Evolutionary conservation across 1,140 invertebrate species (phyloP), one percentile per base, ranked within the genome.

Genomic region (Drosophila sechellia): DNA sequence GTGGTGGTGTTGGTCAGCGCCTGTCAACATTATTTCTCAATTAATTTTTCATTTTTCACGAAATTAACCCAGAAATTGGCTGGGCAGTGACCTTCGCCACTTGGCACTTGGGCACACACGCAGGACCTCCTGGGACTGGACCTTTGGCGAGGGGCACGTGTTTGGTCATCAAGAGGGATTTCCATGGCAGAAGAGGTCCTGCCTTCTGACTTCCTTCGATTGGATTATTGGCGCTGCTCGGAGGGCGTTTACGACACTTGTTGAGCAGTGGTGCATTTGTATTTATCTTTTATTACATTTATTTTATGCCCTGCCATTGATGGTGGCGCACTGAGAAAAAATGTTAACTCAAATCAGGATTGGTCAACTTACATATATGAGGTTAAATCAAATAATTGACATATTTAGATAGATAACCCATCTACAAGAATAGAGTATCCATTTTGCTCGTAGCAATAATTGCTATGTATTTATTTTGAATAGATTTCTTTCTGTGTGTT

Each of bases 11-110:
- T 84, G 87, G 87, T 89, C 83, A 87, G 77, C 58, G 71, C 79
- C 69, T 90, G 79, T 90, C 83, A 90, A 84, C 89, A 89, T 89
- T 89, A 90, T 90, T 90, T 90, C 81, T 90, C 87, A 89, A 90
- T 90, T 90, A 90, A 90, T 90, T 90, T 90, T 84, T 74, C 75
- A 90, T 90, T 90, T 90, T 90, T 90, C 86, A 89, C 81, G 73
- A 89, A 89, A 89, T 89, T 89, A 89, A 89, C 77, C 85, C 81
- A 89, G 86, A 90, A 90, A 81, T 90, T 66, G 68, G 31, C 59
- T 89, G 72, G 64, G 70, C 85, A 90, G 81, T 90, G 85, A 89
- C 85, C 85, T 85, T 84, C 73, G 84, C 70, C 70, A 73, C 68
- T 52, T 76, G 81, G 77, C 81, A 81, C 79, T 75, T 48, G 45